Evolutionary conservation across 2,113 vertebrate species (phyloP).

Genomic region (Lipotes vexillifer): DNA sequence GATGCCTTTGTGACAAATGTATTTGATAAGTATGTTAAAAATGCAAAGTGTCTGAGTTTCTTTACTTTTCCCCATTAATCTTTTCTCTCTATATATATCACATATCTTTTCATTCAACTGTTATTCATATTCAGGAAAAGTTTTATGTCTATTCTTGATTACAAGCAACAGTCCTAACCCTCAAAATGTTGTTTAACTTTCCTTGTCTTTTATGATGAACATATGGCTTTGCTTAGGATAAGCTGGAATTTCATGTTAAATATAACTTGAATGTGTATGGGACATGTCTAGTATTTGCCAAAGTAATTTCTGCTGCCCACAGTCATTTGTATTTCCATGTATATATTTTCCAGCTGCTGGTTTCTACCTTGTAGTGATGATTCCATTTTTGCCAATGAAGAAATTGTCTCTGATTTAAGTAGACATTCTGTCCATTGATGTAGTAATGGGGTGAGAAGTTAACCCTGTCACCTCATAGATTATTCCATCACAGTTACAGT

Average conservation of each 20-base stretch:
- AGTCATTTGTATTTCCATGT: conserved; percentile 76
- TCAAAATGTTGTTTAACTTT: conserved; percentile 47
- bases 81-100: background rate
- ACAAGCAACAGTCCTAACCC: background rate
- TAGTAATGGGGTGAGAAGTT: conserved; percentile 3
- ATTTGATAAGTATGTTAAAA: background rate
- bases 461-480: conserved; percentile 1
- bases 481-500: background rate
- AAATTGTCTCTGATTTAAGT: conserved; percentile 37
- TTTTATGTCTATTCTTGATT: conserved; percentile 36
- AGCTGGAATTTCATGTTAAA: conserved; percentile 58
- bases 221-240: conserved; percentile 76
- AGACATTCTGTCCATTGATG: background rate
- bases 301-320: conserved; percentile 72
- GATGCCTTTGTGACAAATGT: background rate
- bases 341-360: conserved; percentile 73
- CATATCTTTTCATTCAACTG: background rate
- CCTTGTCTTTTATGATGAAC: conserved; percentile 56
- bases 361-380: conserved; percentile 59
- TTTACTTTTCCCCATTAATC: background rate
- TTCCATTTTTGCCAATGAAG: conserved; percentile 54
- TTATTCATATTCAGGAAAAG: conserved; percentile 34
- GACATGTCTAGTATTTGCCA: conserved; percentile 69
- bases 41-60: background rate
- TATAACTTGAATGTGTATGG: conserved; percentile 44